Evolutionary conservation across 2,888 invertebrate genomes (phyloP).

Genomic region (Spialia ferax): DNA sequence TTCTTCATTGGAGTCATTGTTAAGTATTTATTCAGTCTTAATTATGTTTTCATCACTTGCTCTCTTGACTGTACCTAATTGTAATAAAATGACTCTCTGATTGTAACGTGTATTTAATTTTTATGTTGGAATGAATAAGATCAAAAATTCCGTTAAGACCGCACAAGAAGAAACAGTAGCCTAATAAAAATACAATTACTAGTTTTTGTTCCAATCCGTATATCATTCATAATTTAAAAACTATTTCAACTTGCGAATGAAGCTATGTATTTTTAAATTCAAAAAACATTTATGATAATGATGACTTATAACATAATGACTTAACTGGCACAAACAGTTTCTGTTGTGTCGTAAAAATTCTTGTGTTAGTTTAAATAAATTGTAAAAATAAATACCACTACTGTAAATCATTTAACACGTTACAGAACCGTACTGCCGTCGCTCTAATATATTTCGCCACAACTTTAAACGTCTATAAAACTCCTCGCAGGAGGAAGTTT

Average conservation of each 20-base stretch:
- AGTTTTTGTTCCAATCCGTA: neutral
- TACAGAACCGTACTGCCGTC: neutral
- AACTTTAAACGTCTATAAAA: conserved; percentile 26
- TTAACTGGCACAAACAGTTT: neutral
- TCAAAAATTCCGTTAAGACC: conserved; percentile 1
- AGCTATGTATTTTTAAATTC: neutral
- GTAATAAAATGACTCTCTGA: conserved; percentile 1
- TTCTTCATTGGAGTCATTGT: conserved; percentile 22
- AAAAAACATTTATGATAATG: too few species aligned
- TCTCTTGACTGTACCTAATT: neutral
- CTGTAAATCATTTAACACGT: neutral
- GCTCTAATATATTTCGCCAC: conserved; percentile 7
- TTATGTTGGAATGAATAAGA: neutral
- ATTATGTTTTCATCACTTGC: conserved; percentile 14
- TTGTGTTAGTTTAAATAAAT: neutral
- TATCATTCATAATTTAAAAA: neutral
- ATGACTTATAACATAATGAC: neutral
- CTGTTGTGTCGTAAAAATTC: neutral
- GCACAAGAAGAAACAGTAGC: neutral
- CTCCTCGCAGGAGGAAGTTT: conserved; percentile 26
- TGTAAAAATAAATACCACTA: neutral
- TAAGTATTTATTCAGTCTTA: conserved; percentile 21
- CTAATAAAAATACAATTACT: neutral
- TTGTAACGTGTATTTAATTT: conserved; percentile 1
- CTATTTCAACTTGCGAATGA: neutral